These are phyloP conservation scores for Oryzaephilus surinamensis DNA, from an alignment of 1,140 invertebrate species.

Conservation along the genomic window DNA sequence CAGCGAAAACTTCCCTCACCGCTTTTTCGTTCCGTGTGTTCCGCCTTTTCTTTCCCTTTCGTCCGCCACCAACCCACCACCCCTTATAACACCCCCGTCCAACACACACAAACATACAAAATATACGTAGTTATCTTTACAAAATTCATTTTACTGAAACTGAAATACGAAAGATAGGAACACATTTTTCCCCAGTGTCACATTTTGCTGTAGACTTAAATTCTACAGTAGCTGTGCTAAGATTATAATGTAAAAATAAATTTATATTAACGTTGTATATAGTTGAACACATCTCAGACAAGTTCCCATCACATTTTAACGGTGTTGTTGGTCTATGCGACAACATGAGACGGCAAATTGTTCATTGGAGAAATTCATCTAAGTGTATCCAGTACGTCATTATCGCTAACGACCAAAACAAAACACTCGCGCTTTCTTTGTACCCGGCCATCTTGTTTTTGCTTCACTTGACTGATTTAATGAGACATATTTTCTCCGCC, in stretches of 20 bases:
- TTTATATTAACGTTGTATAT: constrained; percentile 17
- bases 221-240: constrained; percentile 7
- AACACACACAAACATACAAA: not conserved
- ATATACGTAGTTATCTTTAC: constrained; percentile 2
- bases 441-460: constrained; percentile 28
- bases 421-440: constrained; percentile 28
- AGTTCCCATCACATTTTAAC: constrained; percentile 6
- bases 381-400: constrained; percentile 16
- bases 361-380: constrained; percentile 7
- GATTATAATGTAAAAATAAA: constrained; percentile 21
- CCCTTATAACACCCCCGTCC: constrained; percentile 1
- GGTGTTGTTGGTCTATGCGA: not conserved
- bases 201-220: constrained; percentile 13
- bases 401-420: constrained; percentile 29
- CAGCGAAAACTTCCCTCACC: constrained; percentile 1
- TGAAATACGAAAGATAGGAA: constrained; percentile 2
- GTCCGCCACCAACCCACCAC: constrained; percentile 1
- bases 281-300: too few relatives aligned
- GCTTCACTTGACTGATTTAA: constrained; percentile 12
- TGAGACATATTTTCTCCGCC: too few relatives aligned
- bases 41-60: not conserved
- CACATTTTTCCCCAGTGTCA: constrained; percentile 24
- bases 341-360: not conserved
- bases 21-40: not conserved
- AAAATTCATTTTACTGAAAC: not conserved